Evolutionary conservation across 1,140 invertebrate genomes (phyloP), one percentile per base, ranked within the genome.

Genomic region (Megalopta genalis): DNA sequence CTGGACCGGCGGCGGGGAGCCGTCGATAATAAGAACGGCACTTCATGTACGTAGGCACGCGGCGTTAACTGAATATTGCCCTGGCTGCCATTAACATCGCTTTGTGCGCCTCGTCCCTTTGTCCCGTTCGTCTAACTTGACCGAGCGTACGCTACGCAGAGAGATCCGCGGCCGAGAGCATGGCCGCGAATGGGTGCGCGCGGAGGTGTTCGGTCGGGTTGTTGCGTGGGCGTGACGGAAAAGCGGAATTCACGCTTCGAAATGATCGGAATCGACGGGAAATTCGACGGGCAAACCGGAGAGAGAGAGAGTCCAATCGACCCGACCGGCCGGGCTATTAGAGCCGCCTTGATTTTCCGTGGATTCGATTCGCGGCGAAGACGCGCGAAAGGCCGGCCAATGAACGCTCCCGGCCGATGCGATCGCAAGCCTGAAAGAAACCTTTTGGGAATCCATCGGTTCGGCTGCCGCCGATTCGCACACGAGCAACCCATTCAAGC

Each of bases 221-320:
- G 0, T 18, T 0, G 52, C 8, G 23, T 12, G 21, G 37, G 52
- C 21, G 39, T n/a, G 25, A 68, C 23, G 37, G 46, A 10, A 63
- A 63, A 71, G 67, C 57, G 73, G 65, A 69, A 83, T 73, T 72
- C 39, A 71, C 81, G 67, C 10, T 73, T 68, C 6, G 54, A 23
- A 70, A 71, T 76, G 54, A 64, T 79, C 60, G 66, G 39, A 79
- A 79, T 77, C 70, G 70, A 76, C 57, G 64, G 32, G 4, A 32
- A 32, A 4, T 4, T 4, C 1, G 32, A 32, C 32, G 32, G 32
- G 63, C 68, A 46, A 73, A 78, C 54, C 74, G 65, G n/a, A n/a
- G n/a, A n/a, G n/a, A n/a, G n/a, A n/a, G n/a, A 68, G 14, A 49
- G 63, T 39, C 42, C 81, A 66, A 83, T 82, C 77, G 80, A 83